Percentiles rank a stretch among this genome's conserved stretches.
Evolutionary conservation across 2,113 vertebrate species (phyloP).

Genomic region (Marcusenius ussheri): DNA sequence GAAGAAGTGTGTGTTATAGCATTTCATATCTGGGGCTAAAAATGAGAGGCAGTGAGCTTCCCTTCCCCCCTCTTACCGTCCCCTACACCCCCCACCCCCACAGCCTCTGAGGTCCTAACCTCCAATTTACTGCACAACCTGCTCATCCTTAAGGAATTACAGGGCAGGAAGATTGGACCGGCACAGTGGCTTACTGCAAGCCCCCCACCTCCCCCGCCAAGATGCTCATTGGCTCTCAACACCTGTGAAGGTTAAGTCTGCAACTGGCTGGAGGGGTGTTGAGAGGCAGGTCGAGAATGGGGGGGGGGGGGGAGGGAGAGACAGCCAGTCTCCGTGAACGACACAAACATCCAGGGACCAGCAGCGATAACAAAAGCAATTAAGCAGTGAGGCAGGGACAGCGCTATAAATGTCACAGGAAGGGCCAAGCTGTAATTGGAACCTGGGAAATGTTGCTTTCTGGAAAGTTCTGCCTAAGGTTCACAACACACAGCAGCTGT

Average conservation of each 20-base stretch:
- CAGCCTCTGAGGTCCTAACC: slow-evolving; percentile 32
- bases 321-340: not conserved
- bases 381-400: not conserved
- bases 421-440: not conserved
- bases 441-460: not conserved
- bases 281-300: not conserved
- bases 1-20: not conserved
- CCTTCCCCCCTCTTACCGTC: slow-evolving; percentile 27
- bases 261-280: not conserved
- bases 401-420: not conserved
- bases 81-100: not conserved
- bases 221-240: slow-evolving; percentile 1
- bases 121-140: slow-evolving; percentile 49
- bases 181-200: slow-evolving; percentile 25
- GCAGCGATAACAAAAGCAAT: not conserved
- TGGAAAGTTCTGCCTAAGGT: not conserved
- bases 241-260: not conserved
- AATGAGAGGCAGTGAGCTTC: too few relatives aligned
- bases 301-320: not conserved
- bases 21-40: not conserved
- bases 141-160: slow-evolving; percentile 60
- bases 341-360: not conserved
- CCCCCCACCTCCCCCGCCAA: not conserved
- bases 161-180: slow-evolving; percentile 48
- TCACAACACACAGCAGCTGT: not conserved